Evolutionary conservation across 2,113 vertebrate genomes (phyloP).

Genomic region (Nycticryphes semicollaris): DNA sequence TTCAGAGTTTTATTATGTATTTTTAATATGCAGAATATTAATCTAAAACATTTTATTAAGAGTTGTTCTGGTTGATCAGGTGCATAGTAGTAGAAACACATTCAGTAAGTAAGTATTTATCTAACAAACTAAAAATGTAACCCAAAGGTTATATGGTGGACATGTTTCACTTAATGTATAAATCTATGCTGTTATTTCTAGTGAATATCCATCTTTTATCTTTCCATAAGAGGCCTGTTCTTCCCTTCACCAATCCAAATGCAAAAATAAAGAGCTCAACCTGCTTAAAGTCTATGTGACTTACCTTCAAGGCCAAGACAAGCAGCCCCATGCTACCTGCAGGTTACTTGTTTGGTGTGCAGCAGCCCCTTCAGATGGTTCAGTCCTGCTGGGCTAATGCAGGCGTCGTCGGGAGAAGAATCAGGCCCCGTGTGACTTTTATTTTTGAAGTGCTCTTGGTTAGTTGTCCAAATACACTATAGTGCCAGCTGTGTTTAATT

Average conservation of each 20-base stretch:
- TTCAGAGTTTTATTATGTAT: constrained; percentile 34
- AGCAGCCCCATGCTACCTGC: not conserved
- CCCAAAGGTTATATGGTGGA: not conserved
- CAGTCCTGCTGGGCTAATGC: not conserved
- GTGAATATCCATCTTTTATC: not conserved
- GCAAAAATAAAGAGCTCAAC: constrained; percentile 15
- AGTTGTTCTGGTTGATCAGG: not conserved
- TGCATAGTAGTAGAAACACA: not conserved
- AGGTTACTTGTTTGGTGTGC: accelerated
- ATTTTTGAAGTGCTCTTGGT: not conserved
- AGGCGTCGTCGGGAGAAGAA: not conserved
- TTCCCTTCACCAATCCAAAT: not conserved
- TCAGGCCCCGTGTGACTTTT: accelerated
- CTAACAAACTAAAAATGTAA: not conserved
- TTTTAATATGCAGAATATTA: constrained; percentile 57
- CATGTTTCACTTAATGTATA: not conserved
- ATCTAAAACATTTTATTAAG: constrained; percentile 10
- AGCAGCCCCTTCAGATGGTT: not conserved
- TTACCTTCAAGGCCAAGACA: not conserved
- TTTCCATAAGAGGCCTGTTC: not conserved
- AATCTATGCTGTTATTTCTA: not conserved
- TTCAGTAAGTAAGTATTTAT: not conserved
- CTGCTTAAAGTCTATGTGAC: not conserved
- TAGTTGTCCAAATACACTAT: not conserved
- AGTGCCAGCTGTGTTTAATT: constrained; percentile 41